phyloP scores from a whole-genome alignment of 2,797 vertebrate genomes.

The Salarias fasciatus region DNA sequence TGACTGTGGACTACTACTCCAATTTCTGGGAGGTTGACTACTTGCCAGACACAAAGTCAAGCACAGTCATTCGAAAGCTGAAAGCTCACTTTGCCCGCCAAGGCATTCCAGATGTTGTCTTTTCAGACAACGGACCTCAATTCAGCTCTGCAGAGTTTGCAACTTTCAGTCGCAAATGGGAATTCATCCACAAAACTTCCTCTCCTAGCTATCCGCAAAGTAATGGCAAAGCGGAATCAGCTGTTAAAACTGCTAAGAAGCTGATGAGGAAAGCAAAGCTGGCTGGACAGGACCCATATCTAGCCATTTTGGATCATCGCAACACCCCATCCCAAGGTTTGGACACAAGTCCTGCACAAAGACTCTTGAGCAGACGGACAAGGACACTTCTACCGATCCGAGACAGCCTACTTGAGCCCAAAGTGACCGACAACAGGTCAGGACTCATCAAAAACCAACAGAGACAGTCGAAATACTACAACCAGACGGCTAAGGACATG shows the following conservation, averaged over 20 bases:
- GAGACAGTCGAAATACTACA: not conserved
- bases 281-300: not conserved
- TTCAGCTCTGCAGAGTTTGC: not conserved
- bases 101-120: not conserved
- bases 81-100: slow-evolving; percentile 8
- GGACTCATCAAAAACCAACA: not conserved
- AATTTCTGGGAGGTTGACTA: slow-evolving; percentile 8
- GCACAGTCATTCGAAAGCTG: slow-evolving; percentile 7
- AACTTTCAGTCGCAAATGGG: not conserved
- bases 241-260: not conserved
- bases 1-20: not conserved
- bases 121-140: slow-evolving; percentile 10
- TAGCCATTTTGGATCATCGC: not conserved
- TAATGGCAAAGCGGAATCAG: slow-evolving; percentile 3
- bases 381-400: not conserved
- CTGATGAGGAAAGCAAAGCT: not conserved
- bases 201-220: slow-evolving; percentile 4
- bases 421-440: not conserved
- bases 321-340: not conserved
- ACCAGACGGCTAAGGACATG: not conserved
- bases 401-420: not conserved
- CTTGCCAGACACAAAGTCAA: slow-evolving; percentile 2
- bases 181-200: not conserved
- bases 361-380: not conserved
- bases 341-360: not conserved